Evolutionary conservation across 2,113 vertebrate species (phyloP), one percentile per base, ranked within the genome.

Genomic region (Anarrhichthys ocellatus): DNA sequence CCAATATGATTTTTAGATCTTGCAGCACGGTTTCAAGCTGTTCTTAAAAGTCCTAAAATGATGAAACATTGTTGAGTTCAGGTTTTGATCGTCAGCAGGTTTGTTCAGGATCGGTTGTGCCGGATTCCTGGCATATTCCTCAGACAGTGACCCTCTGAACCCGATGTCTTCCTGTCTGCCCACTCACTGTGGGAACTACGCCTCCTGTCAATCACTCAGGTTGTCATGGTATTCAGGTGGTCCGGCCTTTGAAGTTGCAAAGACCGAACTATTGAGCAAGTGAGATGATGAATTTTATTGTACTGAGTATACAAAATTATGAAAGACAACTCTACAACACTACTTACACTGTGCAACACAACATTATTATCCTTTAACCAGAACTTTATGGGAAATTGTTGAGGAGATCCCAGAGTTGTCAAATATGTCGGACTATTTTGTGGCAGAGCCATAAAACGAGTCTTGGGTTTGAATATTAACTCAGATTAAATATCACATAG

Each of bases 81-180:
- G 29, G 7, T 4, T 63, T 11, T 42, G 59, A 24, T 8, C 5
- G 8, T 63, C 36, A 64, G 34, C 36, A 44, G 34, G 66, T 32
- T 54, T 63, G 32, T 24, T 78, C 17, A 32, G 61, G 40, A 46
- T 64, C 4, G 0, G 65, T 15, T 20, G 54, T 34, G 17, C 9
- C 5, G 3, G 24, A 78, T 73, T 84, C 76, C 70, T 62, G 44
- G 5, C 13, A 52, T 42, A 61, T 34, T 78, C 61, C 32, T 22
- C 3, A 24, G 34, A 34, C 34, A 34, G 34, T 34, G 29, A 83
- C 76, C 75, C 34, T 80, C 46, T 59, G 46, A 86, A 84, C 74
- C 84, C 87, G 82, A 72, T 85, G 83, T 81, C 77, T 27, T 42
- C 14, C 66, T 58, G 73, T 44, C 24, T 38, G 32, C 0, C n/a